phyloP scores from a whole-genome alignment of 1,140 invertebrate genomes.

The Halesus radiatus region DNA sequence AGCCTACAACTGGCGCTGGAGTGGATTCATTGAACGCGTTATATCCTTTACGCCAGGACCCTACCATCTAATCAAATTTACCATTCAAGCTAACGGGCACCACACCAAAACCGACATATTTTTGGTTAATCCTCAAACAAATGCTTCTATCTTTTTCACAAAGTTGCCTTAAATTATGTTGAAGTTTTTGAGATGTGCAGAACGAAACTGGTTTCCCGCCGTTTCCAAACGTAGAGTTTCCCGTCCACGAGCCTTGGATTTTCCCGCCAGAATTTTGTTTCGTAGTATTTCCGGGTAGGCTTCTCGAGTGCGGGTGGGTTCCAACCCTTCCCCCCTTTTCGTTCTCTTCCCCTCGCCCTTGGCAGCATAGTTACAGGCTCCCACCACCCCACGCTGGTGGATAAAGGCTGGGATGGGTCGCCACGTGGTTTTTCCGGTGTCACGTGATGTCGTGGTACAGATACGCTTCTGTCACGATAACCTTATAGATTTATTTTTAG shows the following conservation, averaged over 20 bases:
- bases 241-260: background rate
- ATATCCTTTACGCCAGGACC: background rate
- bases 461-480: constrained; percentile 15
- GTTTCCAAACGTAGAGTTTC: background rate
- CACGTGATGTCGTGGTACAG: background rate
- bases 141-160: background rate
- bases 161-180: background rate
- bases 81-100: background rate
- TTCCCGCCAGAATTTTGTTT: constrained; percentile 10
- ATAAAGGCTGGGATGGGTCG: too few species aligned
- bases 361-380: too few species aligned
- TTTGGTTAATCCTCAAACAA: background rate
- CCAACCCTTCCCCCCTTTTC: background rate
- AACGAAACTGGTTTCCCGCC: background rate
- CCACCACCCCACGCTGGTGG: too few species aligned
- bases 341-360: background rate
- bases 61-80: background rate
- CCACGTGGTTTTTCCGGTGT: constrained; percentile 5
- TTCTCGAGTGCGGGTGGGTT: background rate
- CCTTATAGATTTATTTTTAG: constrained; percentile 24
- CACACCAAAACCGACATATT: background rate
- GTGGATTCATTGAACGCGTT: constrained; percentile 5
- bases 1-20: background rate
- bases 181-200: background rate
- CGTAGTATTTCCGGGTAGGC: constrained; percentile 33